phyloP scores from a whole-genome alignment of 2,797 vertebrate species.

The Sandelia bainsii region DNA sequence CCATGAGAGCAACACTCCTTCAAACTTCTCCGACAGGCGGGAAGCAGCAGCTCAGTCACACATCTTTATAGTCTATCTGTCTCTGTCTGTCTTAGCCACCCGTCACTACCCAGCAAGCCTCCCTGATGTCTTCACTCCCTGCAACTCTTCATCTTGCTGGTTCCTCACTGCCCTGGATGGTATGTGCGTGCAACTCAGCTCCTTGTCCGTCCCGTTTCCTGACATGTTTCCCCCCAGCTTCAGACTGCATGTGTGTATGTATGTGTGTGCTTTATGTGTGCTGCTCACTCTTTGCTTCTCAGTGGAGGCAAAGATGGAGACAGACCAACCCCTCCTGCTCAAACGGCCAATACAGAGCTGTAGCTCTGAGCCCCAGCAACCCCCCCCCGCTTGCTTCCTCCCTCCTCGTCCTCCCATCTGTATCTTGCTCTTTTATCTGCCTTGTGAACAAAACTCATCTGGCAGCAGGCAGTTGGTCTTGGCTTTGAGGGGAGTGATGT shows the following conservation, averaged over 20 bases:
- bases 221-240: constrained; percentile 44
- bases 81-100: constrained; percentile 17
- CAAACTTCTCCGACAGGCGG: constrained; percentile 71
- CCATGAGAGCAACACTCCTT: constrained; percentile 75
- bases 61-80: constrained; percentile 27
- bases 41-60: constrained; percentile 65
- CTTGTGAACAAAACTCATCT: constrained; percentile 67
- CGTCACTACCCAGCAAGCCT: constrained; percentile 17
- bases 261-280: constrained; percentile 33
- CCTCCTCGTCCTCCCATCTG: constrained; percentile 50
- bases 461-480: constrained; percentile 45
- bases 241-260: constrained; percentile 14
- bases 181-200: constrained; percentile 28
- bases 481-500: constrained; percentile 26
- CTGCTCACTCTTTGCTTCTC: constrained; percentile 47
- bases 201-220: constrained; percentile 47
- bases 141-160: constrained; percentile 46
- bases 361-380: constrained; percentile 47
- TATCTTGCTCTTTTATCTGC: constrained; percentile 58
- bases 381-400: constrained; percentile 26
- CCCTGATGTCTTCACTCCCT: constrained; percentile 47
- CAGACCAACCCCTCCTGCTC: constrained; percentile 71
- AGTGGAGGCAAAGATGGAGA: constrained; percentile 60
- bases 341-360: constrained; percentile 77
- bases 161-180: constrained; percentile 27